phyloP scores from a whole-genome alignment of 2,797 vertebrate species.

The Coregonus sp. region DNA sequence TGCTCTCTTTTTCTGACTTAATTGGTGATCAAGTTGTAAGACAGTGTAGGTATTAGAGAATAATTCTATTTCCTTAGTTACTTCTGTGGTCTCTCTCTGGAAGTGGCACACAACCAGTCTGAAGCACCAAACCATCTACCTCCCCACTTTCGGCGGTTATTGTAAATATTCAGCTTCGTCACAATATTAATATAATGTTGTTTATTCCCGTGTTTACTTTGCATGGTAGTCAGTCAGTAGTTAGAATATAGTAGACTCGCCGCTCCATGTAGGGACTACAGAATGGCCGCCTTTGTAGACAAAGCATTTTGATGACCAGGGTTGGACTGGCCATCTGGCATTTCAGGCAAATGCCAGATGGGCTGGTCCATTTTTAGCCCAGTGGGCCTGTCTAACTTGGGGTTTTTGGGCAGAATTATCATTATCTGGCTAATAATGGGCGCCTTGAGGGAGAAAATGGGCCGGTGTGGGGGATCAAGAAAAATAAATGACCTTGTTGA shows the following conservation, averaged over 20 bases:
- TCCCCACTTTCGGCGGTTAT: slow-evolving; percentile 29
- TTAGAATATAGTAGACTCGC: slow-evolving; percentile 52
- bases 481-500: background rate
- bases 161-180: slow-evolving; percentile 52
- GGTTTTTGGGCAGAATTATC: too few relatives aligned
- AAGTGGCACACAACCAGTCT: background rate
- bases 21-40: background rate
- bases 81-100: slow-evolving; percentile 3
- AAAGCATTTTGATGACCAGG: slow-evolving; percentile 22
- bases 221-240: slow-evolving; percentile 56
- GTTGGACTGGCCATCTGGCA: background rate
- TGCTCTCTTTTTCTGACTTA: background rate
- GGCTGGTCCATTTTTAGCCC: background rate
- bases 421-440: too few relatives aligned
- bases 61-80: background rate
- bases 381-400: too few relatives aligned
- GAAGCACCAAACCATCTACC: background rate
- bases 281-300: slow-evolving; percentile 13
- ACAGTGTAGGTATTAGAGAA: background rate
- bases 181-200: slow-evolving; percentile 44
- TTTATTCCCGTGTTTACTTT: slow-evolving; percentile 51
- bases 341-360: too few relatives aligned
- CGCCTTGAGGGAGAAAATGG: too few relatives aligned
- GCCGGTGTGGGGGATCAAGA: too few relatives aligned
- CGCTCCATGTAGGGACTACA: slow-evolving; percentile 23